Evolutionary conservation across 92 coral and sea anemone genomes (phyloP), one percentile per base, ranked within the genome.

Genomic region (Epizoanthus illoricatus): DNA sequence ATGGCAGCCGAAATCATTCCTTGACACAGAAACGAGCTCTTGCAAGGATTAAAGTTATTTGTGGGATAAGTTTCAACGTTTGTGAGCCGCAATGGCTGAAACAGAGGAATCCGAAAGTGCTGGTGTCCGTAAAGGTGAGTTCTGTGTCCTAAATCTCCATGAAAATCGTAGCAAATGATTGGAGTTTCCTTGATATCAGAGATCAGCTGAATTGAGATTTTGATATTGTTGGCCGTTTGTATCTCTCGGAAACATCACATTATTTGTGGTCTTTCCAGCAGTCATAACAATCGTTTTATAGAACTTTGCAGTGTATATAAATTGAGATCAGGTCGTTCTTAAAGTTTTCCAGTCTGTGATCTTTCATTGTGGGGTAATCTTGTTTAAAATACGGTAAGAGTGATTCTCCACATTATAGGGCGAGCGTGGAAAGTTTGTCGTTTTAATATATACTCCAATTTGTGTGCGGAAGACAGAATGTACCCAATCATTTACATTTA

Each of bases 111-210:
- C 86, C n/a, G 85, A 88, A 49, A 84, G 79, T 43, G 83, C 88
- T 21, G 88, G 93, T 64, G 97, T 92, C 12, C 83, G 84, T 39
- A 89, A 85, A 90, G 97, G 97, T 92, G 87, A 90, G 93, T 61
- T 59, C 12, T 43, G 56, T 16, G 40, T 19, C 18, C 19, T 24
- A 33, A 7, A 16, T 58, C 13, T 58, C 55, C 11, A 75, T 54
- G 5, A 9, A 33, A 40, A 33, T 33, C 8, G 23, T 68, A 43
- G 52, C 24, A 55, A 74, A 54, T 52, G 65, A 12, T n/a, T n/a
- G 4, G 75, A 72, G 60, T 52, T 72, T 68, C 23, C 42, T 19
- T 59, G 39, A 4, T n/a, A 10, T 52, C 62, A 72, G 3, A 52
- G 42, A 57, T 57, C 80, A 74, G 80, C 80, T 56, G 80, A 74